phyloP scores from a whole-genome alignment of 2,888 invertebrate species.

The Hylaea fasciaria region DNA sequence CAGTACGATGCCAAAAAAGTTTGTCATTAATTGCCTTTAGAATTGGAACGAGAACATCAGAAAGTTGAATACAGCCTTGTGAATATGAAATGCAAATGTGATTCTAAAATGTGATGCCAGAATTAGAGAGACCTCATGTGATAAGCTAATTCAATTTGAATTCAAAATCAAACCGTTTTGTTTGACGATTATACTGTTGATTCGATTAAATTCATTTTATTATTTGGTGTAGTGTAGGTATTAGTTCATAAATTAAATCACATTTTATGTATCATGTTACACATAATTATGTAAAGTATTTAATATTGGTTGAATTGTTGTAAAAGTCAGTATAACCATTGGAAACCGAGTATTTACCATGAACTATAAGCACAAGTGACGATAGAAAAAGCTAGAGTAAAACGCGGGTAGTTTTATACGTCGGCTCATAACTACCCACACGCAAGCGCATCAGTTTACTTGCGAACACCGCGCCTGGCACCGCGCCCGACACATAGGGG shows the following conservation, averaged over 20 bases:
- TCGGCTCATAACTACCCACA: too few species aligned
- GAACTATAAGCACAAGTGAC: too few species aligned
- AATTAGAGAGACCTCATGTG: conserved; percentile 21
- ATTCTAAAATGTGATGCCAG: conserved; percentile 35
- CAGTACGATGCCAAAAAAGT: background rate
- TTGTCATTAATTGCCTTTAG: conserved; percentile 3
- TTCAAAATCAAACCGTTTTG: conserved; percentile 8
- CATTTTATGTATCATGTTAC: background rate
- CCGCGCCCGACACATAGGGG: too few species aligned
- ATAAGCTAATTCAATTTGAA: conserved; percentile 9
- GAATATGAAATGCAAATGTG: conserved; percentile 19
- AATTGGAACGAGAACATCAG: conserved; percentile 1
- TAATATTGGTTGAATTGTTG: background rate
- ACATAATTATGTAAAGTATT: background rate
- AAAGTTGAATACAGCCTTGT: conserved; percentile 19
- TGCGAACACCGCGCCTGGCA: too few species aligned
- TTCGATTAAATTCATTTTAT: conserved; percentile 11
- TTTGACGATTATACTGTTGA: background rate
- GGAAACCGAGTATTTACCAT: too few species aligned
- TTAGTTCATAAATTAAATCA: background rate
- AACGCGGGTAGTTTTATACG: too few species aligned
- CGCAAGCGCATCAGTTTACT: too few species aligned
- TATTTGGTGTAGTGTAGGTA: background rate
- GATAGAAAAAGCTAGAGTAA: too few species aligned
- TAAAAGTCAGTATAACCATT: background rate